phyloP scores from a whole-genome alignment of 2,888 invertebrate species.

The Stramonita haemastoma region DNA sequence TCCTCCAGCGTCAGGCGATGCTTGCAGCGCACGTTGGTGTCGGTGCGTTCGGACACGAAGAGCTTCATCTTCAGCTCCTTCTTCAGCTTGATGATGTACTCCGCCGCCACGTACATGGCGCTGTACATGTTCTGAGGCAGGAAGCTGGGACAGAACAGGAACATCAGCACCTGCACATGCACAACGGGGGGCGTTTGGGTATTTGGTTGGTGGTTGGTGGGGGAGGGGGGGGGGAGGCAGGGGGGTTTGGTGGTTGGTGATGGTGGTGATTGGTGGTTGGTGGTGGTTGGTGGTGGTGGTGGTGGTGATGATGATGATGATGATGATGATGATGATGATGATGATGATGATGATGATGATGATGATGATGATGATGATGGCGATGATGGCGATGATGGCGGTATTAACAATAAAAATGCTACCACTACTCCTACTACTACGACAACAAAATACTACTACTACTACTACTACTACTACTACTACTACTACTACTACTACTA shows the following conservation, averaged over 20 bases:
- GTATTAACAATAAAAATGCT: background rate
- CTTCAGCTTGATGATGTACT: constrained; percentile 71
- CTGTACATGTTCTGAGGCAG: constrained; percentile 70
- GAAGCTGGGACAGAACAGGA: constrained; percentile 71
- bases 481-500: too few species aligned
- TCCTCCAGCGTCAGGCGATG: constrained; percentile 63
- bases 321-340: too few species aligned
- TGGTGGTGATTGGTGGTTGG: too few species aligned
- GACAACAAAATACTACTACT: background rate
- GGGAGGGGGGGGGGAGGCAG: background rate
- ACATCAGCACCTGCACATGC: constrained; percentile 52
- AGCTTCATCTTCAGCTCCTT: constrained; percentile 65
- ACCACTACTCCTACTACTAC: background rate
- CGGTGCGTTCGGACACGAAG: constrained; percentile 63
- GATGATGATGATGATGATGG: too few species aligned
- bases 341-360: too few species aligned
- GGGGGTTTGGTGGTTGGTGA: background rate
- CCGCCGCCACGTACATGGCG: constrained; percentile 68
- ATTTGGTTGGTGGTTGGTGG: background rate
- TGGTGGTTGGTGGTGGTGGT: background rate
- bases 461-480: background rate
- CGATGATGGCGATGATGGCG: background rate
- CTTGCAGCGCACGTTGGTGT: constrained; percentile 61
- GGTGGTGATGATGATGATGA: too few species aligned
- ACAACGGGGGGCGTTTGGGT: background rate